A percentile compares a stretch with the other conserved stretches of the same genome.
Evolutionary conservation across 1,140 invertebrate species (phyloP).

Genomic region (Drosophila saltans): DNA sequence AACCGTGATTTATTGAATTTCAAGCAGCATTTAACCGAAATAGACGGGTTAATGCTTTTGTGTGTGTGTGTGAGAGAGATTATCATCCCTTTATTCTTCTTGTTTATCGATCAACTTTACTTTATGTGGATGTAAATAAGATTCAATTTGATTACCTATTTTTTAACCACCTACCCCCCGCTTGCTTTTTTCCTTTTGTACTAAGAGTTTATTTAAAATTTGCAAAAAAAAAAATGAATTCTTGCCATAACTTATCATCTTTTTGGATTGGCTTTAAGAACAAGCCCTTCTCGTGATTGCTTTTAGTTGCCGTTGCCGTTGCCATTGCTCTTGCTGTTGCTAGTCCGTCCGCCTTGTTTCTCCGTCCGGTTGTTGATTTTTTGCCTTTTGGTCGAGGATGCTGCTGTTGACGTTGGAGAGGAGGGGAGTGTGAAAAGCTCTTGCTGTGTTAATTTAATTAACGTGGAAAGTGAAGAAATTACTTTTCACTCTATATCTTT

Average conservation of each 20-base stretch:
- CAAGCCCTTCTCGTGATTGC: slow-evolving; percentile 7
- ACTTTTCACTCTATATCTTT: slow-evolving; percentile 38
- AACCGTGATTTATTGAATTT: slow-evolving; percentile 54
- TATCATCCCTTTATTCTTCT: not conserved
- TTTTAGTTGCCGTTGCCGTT: slow-evolving; percentile 29
- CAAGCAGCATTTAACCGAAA: slow-evolving; percentile 58
- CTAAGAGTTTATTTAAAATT: not conserved
- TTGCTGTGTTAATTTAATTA: slow-evolving; percentile 76
- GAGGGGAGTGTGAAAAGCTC: slow-evolving; percentile 24
- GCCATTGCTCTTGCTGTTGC: slow-evolving; percentile 23
- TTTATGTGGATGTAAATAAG: not conserved
- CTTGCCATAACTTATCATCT: slow-evolving; percentile 2
- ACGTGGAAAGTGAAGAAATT: slow-evolving; percentile 67
- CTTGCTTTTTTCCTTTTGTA: not conserved
- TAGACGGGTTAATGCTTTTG: slow-evolving; percentile 25
- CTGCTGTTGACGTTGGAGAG: slow-evolving; percentile 21
- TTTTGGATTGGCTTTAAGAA: not conserved
- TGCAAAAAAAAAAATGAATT: not conserved
- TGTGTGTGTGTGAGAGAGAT: not conserved
- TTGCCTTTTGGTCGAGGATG: slow-evolving; percentile 8
- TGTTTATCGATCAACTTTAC: slow-evolving; percentile 4
- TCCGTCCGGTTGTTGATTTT: slow-evolving; percentile 11
- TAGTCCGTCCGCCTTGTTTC: not conserved
- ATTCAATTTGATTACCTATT: not conserved
- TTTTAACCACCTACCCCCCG: not conserved